phyloP scores from a whole-genome alignment of 2,797 vertebrate genomes.

The Neomorphus geoffroyi region DNA sequence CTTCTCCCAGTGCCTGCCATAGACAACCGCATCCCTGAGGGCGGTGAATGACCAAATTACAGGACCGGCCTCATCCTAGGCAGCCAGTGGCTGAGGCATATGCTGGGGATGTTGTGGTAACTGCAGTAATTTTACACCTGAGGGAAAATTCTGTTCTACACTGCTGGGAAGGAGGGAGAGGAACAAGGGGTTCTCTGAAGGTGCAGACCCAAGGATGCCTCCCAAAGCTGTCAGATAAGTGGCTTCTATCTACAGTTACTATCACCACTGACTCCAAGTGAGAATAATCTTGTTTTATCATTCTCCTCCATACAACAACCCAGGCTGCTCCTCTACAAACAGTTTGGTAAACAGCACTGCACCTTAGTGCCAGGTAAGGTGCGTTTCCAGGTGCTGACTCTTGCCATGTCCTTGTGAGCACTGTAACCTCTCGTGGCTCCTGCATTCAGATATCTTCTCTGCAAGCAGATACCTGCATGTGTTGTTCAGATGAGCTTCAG shows the following conservation, averaged over 20 bases:
- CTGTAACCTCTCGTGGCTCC: not conserved
- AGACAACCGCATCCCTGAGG: not conserved
- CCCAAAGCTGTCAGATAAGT: not conserved
- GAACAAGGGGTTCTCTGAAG: not conserved
- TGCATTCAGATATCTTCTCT: not conserved
- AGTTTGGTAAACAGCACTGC: not conserved
- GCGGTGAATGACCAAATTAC: not conserved
- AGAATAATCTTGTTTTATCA: not conserved
- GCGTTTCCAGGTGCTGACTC: not conserved
- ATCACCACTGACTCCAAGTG: not conserved
- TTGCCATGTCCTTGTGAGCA: not conserved
- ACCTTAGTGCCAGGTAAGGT: not conserved
- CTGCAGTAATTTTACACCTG: not conserved
- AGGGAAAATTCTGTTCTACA: not conserved
- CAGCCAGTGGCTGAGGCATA: not conserved
- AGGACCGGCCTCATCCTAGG: not conserved
- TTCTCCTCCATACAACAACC: not conserved
- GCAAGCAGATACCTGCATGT: accelerated
- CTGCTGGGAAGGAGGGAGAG: not conserved
- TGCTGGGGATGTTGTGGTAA: not conserved
- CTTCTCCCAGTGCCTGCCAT: not conserved
- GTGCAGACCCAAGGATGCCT: not conserved
- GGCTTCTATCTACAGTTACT: not conserved
- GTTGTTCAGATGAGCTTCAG: not conserved
- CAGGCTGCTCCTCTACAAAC: not conserved